phyloP scores from a whole-genome alignment of 1,140 invertebrate species.

The Acromyrmex heyeri region DNA sequence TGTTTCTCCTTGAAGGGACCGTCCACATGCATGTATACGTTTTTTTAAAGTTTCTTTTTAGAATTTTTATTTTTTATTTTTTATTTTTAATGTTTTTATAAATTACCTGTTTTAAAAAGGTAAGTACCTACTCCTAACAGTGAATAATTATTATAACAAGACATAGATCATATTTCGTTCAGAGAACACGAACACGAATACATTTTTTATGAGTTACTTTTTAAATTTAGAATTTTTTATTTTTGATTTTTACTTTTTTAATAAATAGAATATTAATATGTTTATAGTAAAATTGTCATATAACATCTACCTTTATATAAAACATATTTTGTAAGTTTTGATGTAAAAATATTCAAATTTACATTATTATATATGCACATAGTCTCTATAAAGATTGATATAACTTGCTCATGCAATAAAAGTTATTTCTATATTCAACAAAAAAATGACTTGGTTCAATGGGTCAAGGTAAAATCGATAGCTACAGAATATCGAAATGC shows the following conservation, averaged over 20 bases:
- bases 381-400: neutral
- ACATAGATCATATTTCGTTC: too few species aligned
- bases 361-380: neutral
- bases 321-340: neutral
- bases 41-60: neutral
- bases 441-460: constrained; percentile 14
- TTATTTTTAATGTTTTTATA: too few species aligned
- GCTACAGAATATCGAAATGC: neutral
- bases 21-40: neutral
- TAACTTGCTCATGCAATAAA: neutral
- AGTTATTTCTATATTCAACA: constrained; percentile 13
- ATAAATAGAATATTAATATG: neutral
- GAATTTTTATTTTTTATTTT: neutral
- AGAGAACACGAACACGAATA: too few species aligned
- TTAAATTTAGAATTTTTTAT: too few species aligned
- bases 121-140: too few species aligned
- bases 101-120: too few species aligned
- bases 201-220: too few species aligned
- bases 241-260: neutral
- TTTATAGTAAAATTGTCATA: neutral
- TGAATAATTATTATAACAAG: too few species aligned
- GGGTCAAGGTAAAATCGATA: constrained; percentile 51
- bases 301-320: neutral
- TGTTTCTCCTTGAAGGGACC: neutral
- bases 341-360: neutral